A percentile compares a stretch with the other conserved stretches of the same genome.
These are phyloP conservation scores for Adineta ricciae DNA, from an alignment of 2,888 invertebrate species.

Conservation along the genomic window DNA sequence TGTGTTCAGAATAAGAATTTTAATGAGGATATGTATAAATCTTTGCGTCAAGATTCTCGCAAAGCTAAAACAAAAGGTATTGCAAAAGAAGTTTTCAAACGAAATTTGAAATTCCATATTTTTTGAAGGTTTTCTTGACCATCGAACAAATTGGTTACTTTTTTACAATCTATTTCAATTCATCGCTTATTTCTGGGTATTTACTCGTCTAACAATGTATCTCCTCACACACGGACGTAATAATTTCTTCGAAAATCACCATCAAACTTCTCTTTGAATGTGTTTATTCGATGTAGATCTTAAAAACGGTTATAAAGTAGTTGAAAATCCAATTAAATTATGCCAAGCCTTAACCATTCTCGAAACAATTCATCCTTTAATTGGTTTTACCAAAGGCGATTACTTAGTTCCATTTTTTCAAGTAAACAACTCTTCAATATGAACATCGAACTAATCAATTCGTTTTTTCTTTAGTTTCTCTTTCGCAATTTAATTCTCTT, in stretches of 20 bases:
- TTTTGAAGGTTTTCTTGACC: not conserved
- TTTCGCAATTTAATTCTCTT: slow-evolving; percentile 72
- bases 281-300: not conserved
- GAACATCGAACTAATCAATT: not conserved
- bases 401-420: slow-evolving; percentile 65
- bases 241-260: not conserved
- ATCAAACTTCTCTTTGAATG: not conserved
- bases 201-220: not conserved
- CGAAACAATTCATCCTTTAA: slow-evolving; percentile 76
- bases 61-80: not conserved
- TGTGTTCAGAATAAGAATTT: not conserved
- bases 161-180: slow-evolving; percentile 10
- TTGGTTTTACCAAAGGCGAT: slow-evolving; percentile 74
- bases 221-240: not conserved
- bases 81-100: too few species aligned
- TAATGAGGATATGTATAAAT: not conserved
- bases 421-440: slow-evolving; percentile 44
- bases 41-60: not conserved
- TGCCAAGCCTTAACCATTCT: slow-evolving; percentile 71
- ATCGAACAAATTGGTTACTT: slow-evolving; percentile 3
- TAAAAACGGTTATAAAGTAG: slow-evolving; percentile 36
- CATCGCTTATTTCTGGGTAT: not conserved
- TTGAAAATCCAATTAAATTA: slow-evolving; percentile 45
- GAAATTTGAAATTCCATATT: too few species aligned
- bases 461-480: slow-evolving; percentile 52